Base-by-base conservation (phyloP, 2,797 vertebrate species). In the Phoebastria nigripes region DNA sequence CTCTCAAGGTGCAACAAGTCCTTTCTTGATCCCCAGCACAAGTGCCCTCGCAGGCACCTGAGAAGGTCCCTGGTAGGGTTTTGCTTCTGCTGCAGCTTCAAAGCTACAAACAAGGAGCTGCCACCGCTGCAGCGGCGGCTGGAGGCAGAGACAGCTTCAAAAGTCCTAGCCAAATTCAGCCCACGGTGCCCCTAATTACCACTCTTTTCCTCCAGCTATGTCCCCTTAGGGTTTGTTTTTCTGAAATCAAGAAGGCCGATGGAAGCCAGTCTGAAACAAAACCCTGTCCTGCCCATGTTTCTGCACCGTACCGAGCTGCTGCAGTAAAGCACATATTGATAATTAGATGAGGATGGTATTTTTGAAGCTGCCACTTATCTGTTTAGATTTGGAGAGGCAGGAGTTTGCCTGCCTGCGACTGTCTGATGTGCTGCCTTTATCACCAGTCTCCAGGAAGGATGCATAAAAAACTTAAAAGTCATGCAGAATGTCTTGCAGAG, bases 301-400 rank as follows among this genome's bases (percentile, higher is more conserved):
- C 83, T 87, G 22, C 16, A 21, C 59, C 3, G 1, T 10, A 52
- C 6, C 3, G 11, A 59, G 42, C 14, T 56, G 85, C 55, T 39
- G 58, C 58, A 67, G 47, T 26, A 29, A 82, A 39, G 14, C 20
- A 28, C 5, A 0, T 19, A 66, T 4, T 3, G 7, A 29, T 41
- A 67, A 66, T 51, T 41, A 69, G 46, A 80, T 0, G 0, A 25
- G 0, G 0, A 73, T 1, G 28, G 15, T 15, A 39, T 44, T 87
- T 93, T 41, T 78, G 31, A 85, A 82, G 62, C 39, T 82, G 80
- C 15, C n/a, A 10, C 47, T 85, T 93, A 37, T 0, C 46, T 70
- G 22, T 22, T 94, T 31, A 59, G 29, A 67, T 70, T 63, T 82
- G 81, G 44, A 93, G 52, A 28, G 19, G 56, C 28, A 67, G 44